These are phyloP conservation scores for Pomatorhinus ruficollis DNA, from an alignment of 2,113 vertebrate species.

Conservation along the genomic window DNA sequence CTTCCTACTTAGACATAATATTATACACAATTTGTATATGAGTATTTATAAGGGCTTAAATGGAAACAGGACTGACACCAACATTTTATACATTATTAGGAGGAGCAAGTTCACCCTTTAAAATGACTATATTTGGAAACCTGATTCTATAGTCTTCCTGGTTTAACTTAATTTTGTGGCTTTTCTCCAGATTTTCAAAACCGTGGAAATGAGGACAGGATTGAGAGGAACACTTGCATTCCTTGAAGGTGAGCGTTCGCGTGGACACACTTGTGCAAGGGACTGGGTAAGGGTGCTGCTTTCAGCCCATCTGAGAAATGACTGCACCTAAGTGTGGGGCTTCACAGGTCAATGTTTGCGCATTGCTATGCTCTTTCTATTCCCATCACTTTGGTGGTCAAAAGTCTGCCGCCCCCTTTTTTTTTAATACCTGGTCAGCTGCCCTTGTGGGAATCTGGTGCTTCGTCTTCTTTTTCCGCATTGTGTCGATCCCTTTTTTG, in stretches of 20 bases:
- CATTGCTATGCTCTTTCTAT: background rate
- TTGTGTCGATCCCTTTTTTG: background rate
- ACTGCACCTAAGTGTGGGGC: rapidly evolving
- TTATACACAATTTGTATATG: background rate
- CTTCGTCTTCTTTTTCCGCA: background rate
- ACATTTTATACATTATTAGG: slow-evolving; percentile 10
- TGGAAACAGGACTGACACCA: slow-evolving; percentile 15
- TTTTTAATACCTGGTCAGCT: background rate
- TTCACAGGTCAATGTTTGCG: background rate
- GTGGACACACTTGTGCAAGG: background rate
- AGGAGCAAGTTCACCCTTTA: slow-evolving; percentile 11
- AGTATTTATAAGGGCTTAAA: background rate
- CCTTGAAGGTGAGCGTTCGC: rapidly evolving
- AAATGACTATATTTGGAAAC: slow-evolving; percentile 64
- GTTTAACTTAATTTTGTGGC: slow-evolving; percentile 61
- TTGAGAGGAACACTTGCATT: background rate
- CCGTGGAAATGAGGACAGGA: background rate
- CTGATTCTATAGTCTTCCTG: background rate
- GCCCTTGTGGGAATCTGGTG: background rate
- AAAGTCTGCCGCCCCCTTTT: background rate
- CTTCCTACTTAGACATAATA: background rate
- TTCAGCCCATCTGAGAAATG: background rate
- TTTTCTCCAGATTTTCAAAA: slow-evolving; percentile 44
- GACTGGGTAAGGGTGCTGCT: background rate
- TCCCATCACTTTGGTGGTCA: rapidly evolving